These are phyloP conservation scores for Danaus plexippus DNA, from an alignment of 1,140 invertebrate genomes.

Conservation along the genomic window DNA sequence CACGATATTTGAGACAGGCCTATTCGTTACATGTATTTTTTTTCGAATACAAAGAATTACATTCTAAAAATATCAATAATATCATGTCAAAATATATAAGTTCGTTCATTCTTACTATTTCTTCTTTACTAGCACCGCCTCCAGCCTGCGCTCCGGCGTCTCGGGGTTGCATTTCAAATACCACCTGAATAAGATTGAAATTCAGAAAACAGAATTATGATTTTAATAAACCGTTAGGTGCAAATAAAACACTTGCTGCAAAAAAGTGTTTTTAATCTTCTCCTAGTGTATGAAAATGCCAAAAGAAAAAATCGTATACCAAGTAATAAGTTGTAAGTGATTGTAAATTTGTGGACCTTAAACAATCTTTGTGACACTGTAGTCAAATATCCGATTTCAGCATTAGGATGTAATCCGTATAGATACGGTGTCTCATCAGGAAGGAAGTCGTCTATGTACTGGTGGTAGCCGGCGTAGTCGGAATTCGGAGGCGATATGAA, in stretches of 20 bases:
- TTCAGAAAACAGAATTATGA: no score
- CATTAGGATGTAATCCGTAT: constrained; percentile 95
- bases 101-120: constrained; percentile 75
- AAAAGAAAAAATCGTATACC: no score
- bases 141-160: constrained; percentile 79
- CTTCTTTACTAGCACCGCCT: constrained; percentile 81
- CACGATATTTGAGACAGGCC: no score
- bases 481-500: constrained; percentile 88
- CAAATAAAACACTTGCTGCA: no score
- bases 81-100: no score
- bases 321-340: no score
- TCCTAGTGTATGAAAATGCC: no score
- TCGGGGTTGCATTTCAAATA: constrained; percentile 93
- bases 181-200: constrained; percentile 66
- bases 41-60: neutral
- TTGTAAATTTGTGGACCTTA: constrained; percentile 59
- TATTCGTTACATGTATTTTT: constrained; percentile 2
- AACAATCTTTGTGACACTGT: constrained; percentile 89
- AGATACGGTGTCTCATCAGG: constrained; percentile 91
- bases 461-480: constrained; percentile 90
- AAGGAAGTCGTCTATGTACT: constrained; percentile 90
- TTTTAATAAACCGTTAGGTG: no score
- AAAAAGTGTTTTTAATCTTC: no score
- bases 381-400: constrained; percentile 95
- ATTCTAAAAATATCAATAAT: neutral